Evolutionary conservation across 2,113 vertebrate species (phyloP), one percentile per base, ranked within the genome.

Genomic region (Laterallus jamaicensis): DNA sequence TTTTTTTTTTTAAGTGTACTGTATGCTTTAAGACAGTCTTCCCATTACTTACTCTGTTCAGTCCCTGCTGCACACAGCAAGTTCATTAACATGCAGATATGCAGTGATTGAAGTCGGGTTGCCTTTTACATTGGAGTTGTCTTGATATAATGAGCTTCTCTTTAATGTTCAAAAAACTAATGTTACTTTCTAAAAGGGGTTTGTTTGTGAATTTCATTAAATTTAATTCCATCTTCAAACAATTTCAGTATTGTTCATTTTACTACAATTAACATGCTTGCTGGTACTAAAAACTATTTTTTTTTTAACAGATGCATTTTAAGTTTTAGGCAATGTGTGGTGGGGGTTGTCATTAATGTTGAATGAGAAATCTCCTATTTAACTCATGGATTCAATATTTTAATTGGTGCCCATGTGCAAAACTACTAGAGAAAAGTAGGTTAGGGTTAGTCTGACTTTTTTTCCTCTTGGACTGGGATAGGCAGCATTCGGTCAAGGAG

Each of bases 151-250:
- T 98, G 98, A 98, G 98, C 97, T 97, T 95, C 96, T 96, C 97
- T 98, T 98, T 98, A 98, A 98, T 98, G 98, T 98, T 98, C 93
- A 97, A 97, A 97, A 97, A 98, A 97, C 97, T 98, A 98, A 98
- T 98, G 98, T 98, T 98, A 98, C 97, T 98, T 98, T 98, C 97
- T 98, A 98, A 98, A 98, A 98, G 96, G 87, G 92, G 92, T 96
- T 98, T 98, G 98, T 98, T 98, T 98, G 97, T 98, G 98, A 98
- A 98, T 98, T 98, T 98, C 97, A 98, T 98, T 98, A 98, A 98
- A 98, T 97, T 97, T 97, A 98, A 98, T 98, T 97, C 95, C 49
- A 59, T 97, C 97, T 98, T 98, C 97, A 98, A 98, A 98, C 97
- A 98, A 97, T 97, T 97, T 97, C 91, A 82, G 94, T 93, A 98